Evolutionary conservation across 2,888 invertebrate genomes (phyloP).

Genomic region (Thumatha senex): DNA sequence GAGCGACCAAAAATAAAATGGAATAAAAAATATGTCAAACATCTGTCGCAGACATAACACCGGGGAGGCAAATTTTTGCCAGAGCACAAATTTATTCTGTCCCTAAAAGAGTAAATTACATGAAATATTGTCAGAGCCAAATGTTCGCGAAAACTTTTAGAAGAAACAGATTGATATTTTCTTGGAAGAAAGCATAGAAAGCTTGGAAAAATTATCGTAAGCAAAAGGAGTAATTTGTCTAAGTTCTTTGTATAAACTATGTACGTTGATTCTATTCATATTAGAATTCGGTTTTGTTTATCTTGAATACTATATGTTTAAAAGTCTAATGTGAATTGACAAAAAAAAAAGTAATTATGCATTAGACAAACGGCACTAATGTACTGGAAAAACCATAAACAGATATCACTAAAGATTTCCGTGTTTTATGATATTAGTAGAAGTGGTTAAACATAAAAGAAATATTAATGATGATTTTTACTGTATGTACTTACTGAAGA

Average conservation of each 20-base stretch:
- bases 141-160: constrained; percentile 46
- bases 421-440: too few species aligned
- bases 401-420: too few species aligned
- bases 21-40: constrained; percentile 46
- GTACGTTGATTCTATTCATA: neutral
- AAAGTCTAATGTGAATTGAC: too few species aligned
- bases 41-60: constrained; percentile 59
- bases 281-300: neutral
- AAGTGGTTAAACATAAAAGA: too few species aligned
- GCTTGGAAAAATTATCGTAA: constrained; percentile 20
- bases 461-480: too few species aligned
- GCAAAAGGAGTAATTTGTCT: neutral
- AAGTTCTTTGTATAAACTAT: too few species aligned
- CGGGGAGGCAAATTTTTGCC: constrained; percentile 37
- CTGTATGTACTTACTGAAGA: too few species aligned
- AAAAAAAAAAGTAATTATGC: too few species aligned
- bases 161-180: constrained; percentile 50
- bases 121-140: constrained; percentile 70
- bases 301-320: too few species aligned
- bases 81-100: constrained; percentile 66
- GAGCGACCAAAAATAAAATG: constrained; percentile 30
- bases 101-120: constrained; percentile 74
- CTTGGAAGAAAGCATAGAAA: constrained; percentile 19
- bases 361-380: too few species aligned
- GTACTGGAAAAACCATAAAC: too few species aligned